Conservation (phyloP, 2,888 invertebrate species). For the Eupithecia centaureata region DNA sequence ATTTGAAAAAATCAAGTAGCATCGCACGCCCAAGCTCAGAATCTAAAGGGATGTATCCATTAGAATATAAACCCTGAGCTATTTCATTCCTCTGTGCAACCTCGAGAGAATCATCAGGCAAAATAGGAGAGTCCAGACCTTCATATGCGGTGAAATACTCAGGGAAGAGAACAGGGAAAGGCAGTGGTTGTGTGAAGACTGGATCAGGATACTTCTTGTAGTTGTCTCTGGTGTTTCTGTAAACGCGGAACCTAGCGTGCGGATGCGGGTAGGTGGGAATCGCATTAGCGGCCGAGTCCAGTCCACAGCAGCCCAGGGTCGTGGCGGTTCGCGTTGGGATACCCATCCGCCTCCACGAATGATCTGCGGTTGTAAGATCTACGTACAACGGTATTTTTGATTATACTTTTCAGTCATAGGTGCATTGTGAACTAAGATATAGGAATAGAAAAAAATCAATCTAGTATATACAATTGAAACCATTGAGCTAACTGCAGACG, state of each 20-base stretch:
- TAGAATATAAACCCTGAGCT: neutral
- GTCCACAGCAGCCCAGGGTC: constrained; percentile 87
- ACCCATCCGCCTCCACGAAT: constrained; percentile 83
- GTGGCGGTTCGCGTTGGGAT: constrained; percentile 85
- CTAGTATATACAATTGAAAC: no score
- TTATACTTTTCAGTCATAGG: constrained; percentile 33
- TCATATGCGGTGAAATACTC: neutral
- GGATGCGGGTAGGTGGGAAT: constrained; percentile 33
- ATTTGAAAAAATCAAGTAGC: neutral
- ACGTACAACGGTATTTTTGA: constrained; percentile 73
- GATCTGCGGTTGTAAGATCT: constrained; percentile 85
- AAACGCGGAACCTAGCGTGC: constrained; percentile 2
- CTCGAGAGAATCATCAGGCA: neutral
- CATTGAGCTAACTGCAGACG: no score
- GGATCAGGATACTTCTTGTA: neutral
- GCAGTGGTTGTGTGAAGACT: neutral
- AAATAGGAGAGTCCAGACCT: neutral
- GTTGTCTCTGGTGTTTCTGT: neutral
- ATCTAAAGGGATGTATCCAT: neutral
- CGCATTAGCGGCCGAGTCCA: constrained; percentile 83
- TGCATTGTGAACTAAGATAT: no score
- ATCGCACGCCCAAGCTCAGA: neutral
- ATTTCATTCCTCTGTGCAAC: neutral
- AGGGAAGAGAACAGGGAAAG: neutral
- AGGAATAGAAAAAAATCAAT: no score